Evolutionary conservation across 2,113 vertebrate species (phyloP).

Genomic region (Oncorhynchus keta): DNA sequence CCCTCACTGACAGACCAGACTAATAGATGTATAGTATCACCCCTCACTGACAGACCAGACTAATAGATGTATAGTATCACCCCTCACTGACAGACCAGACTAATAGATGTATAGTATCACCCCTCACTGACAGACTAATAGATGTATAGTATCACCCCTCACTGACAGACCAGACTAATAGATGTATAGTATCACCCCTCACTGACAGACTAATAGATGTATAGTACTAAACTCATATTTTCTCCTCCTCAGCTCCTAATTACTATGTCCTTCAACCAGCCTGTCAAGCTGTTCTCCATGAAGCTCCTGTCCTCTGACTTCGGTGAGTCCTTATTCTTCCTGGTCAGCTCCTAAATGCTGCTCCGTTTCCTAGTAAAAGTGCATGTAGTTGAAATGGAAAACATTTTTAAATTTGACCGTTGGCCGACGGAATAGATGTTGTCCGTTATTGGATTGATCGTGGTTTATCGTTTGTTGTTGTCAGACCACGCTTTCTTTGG

Average conservation of each 20-base stretch:
- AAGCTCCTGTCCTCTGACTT: constrained; percentile 90
- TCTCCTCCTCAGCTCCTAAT: constrained; percentile 83
- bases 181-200: too few relatives aligned
- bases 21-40: too few relatives aligned
- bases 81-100: too few relatives aligned
- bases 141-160: neutral
- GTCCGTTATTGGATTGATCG: neutral
- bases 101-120: too few relatives aligned
- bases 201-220: neutral
- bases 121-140: neutral
- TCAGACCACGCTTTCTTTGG: neutral
- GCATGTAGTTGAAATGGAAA: neutral
- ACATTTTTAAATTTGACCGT: neutral
- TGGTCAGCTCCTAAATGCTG: neutral
- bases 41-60: too few relatives aligned
- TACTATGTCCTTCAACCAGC: constrained; percentile 95
- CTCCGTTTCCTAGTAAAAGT: neutral
- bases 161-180: too few relatives aligned
- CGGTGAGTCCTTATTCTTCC: constrained; percentile 70
- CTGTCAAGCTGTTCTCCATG: constrained; percentile 97
- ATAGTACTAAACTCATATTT: neutral
- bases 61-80: too few relatives aligned
- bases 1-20: too few relatives aligned
- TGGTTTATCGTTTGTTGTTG: neutral
- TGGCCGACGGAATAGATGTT: neutral